Evolutionary conservation across 2,888 invertebrate species (phyloP).

Genomic region (Xestoiulus laeticollis): DNA sequence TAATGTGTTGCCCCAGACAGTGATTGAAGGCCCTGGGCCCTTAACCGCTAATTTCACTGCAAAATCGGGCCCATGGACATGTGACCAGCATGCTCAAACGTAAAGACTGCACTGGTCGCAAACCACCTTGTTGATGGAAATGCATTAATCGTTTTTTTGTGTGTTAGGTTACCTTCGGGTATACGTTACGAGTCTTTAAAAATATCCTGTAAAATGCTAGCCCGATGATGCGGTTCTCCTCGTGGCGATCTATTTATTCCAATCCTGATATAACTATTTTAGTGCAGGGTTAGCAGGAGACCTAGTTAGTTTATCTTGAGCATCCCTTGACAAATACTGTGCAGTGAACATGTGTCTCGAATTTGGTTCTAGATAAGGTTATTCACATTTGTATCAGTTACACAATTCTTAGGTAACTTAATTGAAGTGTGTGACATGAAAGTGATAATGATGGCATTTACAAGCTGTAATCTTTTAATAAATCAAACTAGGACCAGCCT

Average conservation of each 20-base stretch:
- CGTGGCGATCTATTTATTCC: neutral
- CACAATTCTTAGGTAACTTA: too few species aligned
- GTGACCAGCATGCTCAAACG: too few species aligned
- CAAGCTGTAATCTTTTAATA: too few species aligned
- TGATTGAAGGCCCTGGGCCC: too few species aligned
- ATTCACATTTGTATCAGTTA: too few species aligned
- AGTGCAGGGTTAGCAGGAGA: neutral
- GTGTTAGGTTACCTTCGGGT: neutral
- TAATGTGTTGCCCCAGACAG: neutral
- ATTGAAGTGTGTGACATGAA: too few species aligned
- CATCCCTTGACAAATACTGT: neutral
- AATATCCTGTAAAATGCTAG: neutral
- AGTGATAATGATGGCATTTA: too few species aligned
- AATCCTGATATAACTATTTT: neutral
- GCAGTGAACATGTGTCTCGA: neutral
- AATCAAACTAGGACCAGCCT: too few species aligned
- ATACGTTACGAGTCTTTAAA: neutral
- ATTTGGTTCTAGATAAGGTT: neutral
- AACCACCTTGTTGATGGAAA: neutral
- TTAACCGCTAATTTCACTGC: too few species aligned
- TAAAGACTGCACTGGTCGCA: too few species aligned
- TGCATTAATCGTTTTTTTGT: neutral
- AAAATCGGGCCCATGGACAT: too few species aligned
- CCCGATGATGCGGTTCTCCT: neutral
- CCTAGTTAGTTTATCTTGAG: neutral